phyloP scores from a whole-genome alignment of 2,888 invertebrate genomes.

The Alcis repandata region DNA sequence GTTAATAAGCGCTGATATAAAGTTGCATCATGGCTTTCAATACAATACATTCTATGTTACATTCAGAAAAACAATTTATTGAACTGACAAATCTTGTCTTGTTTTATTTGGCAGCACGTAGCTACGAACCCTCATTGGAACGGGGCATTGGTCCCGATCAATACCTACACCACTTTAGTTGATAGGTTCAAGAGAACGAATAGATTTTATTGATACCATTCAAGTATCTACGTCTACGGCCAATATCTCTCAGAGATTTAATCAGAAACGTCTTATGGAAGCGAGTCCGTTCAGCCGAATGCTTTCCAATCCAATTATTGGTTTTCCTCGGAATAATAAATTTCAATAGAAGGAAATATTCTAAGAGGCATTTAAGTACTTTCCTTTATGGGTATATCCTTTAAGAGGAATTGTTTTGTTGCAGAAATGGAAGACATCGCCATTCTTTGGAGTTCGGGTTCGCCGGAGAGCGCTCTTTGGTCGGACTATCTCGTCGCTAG shows the following conservation, averaged over 20 bases:
- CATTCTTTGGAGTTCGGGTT: slow-evolving; percentile 92
- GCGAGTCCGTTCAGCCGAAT: slow-evolving; percentile 29
- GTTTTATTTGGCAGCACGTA: neutral
- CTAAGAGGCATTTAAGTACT: slow-evolving; percentile 39
- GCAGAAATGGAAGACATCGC: slow-evolving; percentile 93
- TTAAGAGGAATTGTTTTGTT: slow-evolving; percentile 56
- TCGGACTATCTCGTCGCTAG: slow-evolving; percentile 93
- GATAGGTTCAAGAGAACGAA: slow-evolving; percentile 35
- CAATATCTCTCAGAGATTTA: slow-evolving; percentile 34
- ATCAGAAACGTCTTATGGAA: slow-evolving; percentile 31
- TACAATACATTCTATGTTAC: slow-evolving; percentile 33
- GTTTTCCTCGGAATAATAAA: slow-evolving; percentile 33
- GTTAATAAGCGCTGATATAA: slow-evolving; percentile 35
- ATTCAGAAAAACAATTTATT: neutral
- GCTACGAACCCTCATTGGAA: slow-evolving; percentile 19
- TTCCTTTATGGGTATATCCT: slow-evolving; percentile 32
- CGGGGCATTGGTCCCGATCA: slow-evolving; percentile 37
- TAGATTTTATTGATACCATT: slow-evolving; percentile 37
- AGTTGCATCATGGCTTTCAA: slow-evolving; percentile 28
- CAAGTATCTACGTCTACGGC: slow-evolving; percentile 22
- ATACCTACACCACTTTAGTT: slow-evolving; percentile 33
- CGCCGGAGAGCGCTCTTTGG: slow-evolving; percentile 92
- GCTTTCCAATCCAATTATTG: slow-evolving; percentile 38
- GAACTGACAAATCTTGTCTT: neutral
- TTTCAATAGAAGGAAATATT: slow-evolving; percentile 25